Percentiles rank a stretch among this genome's conserved stretches.
Evolutionary conservation across 2,888 invertebrate species (phyloP).

Genomic region (Hemithea aestivaria): DNA sequence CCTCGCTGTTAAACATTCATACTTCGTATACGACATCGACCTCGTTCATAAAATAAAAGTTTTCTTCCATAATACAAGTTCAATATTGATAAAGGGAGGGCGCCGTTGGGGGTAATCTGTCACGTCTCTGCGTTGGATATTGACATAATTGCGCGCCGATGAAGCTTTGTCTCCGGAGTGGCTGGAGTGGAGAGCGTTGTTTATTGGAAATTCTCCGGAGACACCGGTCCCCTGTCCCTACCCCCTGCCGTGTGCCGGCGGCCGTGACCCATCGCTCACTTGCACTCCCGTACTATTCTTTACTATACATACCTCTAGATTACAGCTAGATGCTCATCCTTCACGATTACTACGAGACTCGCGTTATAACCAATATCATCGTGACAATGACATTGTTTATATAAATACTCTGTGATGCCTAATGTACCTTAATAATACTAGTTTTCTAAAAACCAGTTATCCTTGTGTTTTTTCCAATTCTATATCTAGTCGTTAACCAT

Average conservation of each 20-base stretch:
- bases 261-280: not conserved
- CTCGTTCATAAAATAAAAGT: constrained; percentile 12
- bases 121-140: constrained; percentile 33
- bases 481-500: constrained; percentile 3
- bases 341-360: too few species aligned
- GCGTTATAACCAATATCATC: too few species aligned
- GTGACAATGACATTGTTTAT: too few species aligned
- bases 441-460: too few species aligned
- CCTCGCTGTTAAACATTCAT: not conserved
- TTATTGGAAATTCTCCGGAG: constrained; percentile 37
- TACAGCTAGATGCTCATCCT: too few species aligned
- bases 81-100: constrained; percentile 22
- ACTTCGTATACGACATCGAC: not conserved
- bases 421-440: too few species aligned
- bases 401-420: too few species aligned
- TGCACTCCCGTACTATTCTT: too few species aligned
- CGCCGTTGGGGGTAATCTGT: constrained; percentile 31
- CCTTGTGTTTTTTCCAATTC: not conserved
- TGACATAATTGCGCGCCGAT: constrained; percentile 45
- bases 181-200: constrained; percentile 29
- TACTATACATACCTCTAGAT: too few species aligned
- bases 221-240: constrained; percentile 18
- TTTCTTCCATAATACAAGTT: constrained; percentile 16
- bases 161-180: constrained; percentile 16
- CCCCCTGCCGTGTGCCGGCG: constrained; percentile 16